Evolutionary conservation across 2,797 vertebrate genomes (phyloP).

Genomic region (Cirrhinus mrigala): DNA sequence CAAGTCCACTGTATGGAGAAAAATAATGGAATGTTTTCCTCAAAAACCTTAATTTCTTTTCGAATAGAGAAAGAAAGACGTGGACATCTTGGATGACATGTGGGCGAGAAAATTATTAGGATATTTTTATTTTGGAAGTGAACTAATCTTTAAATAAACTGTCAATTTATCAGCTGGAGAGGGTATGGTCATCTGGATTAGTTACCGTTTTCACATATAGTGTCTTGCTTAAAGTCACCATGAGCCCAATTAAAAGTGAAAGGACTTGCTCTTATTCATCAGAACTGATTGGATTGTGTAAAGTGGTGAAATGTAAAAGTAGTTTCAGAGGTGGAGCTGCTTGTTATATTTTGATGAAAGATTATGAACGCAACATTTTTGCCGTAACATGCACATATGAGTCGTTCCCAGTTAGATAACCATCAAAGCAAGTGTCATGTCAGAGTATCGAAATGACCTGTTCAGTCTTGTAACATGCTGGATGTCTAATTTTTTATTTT

Average conservation of each 20-base stretch:
- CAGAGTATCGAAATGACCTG: neutral
- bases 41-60: too few relatives aligned
- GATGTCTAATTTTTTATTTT: neutral
- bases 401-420: neutral
- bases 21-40: too few relatives aligned
- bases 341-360: neutral
- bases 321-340: neutral
- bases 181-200: too few relatives aligned
- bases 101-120: too few relatives aligned
- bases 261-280: neutral
- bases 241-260: neutral
- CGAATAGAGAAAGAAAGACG: too few relatives aligned
- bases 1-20: too few relatives aligned
- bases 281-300: neutral
- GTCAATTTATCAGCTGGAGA: too few relatives aligned
- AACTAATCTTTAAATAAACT: too few relatives aligned
- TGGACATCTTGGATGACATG: too few relatives aligned
- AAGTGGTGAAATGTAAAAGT: neutral
- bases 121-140: too few relatives aligned
- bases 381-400: neutral
- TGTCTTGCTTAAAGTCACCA: neutral
- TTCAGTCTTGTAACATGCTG: neutral
- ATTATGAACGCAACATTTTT: neutral
- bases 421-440: neutral
- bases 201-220: too few relatives aligned